Evolutionary conservation across 2,797 vertebrate species (phyloP).

Genomic region (Podarcis siculus): DNA sequence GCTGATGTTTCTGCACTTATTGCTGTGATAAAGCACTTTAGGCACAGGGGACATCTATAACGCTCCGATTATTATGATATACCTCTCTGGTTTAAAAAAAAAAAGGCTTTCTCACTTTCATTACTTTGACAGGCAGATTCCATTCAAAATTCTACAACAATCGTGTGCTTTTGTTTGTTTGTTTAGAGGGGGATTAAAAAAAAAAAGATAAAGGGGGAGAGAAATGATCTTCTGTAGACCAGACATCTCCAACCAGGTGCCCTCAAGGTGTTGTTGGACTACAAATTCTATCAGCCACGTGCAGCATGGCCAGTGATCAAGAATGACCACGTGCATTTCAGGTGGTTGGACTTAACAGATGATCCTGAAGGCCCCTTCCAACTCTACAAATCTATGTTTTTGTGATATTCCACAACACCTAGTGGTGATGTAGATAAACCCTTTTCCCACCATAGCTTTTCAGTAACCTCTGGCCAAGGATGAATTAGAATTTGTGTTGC

Average conservation of each 20-base stretch:
- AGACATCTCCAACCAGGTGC: no score
- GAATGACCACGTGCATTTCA: background rate
- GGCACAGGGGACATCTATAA: conserved; percentile 65
- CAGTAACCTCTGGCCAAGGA: background rate
- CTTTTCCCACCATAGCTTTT: conserved; percentile 22
- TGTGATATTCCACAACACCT: no score
- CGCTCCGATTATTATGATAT: conserved; percentile 61
- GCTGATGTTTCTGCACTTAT: conserved; percentile 51
- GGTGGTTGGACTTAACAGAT: no score
- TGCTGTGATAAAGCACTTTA: conserved; percentile 65
- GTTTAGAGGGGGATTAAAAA: background rate
- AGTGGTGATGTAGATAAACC: background rate
- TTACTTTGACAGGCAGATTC: conserved; percentile 68
- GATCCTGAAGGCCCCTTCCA: no score
- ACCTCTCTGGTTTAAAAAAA: conserved; percentile 57
- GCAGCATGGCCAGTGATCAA: no score
- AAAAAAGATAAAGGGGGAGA: conserved; percentile 32
- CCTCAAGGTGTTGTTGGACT: no score
- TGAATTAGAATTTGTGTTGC: background rate
- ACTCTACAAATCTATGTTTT: no score
- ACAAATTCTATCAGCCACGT: no score
- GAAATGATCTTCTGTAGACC: conserved; percentile 59
- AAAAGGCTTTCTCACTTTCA: conserved; percentile 50
- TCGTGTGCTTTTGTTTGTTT: conserved; percentile 18
- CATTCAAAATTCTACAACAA: conserved; percentile 59